Percentiles rank a stretch among this genome's conserved stretches.
Evolutionary conservation across 1,140 invertebrate species (phyloP).

Genomic region (Ephestia elutella): DNA sequence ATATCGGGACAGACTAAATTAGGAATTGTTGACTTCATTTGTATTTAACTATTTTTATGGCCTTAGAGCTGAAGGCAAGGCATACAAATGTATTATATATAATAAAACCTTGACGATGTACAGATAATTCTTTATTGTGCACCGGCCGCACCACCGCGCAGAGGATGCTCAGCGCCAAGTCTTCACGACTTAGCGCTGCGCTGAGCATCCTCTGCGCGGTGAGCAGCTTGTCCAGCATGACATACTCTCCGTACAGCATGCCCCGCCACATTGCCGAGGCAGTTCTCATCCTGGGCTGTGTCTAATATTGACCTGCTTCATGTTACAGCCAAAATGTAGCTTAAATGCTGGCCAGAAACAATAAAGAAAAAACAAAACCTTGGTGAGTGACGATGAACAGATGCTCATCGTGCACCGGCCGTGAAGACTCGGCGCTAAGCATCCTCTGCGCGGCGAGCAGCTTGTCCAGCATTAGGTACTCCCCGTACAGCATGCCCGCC

Average conservation of each 20-base stretch:
- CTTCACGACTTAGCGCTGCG: too few species aligned
- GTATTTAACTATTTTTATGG: too few species aligned
- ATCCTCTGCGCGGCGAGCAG: constrained; percentile 90
- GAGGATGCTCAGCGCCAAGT: too few species aligned
- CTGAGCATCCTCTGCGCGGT: constrained; percentile 90
- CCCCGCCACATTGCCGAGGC: constrained; percentile 79
- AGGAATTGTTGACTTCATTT: too few species aligned
- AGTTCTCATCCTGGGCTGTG: constrained; percentile 69
- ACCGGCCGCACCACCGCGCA: too few species aligned
- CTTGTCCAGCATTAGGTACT: constrained; percentile 93
- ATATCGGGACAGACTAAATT: too few species aligned
- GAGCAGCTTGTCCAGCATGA: constrained; percentile 93
- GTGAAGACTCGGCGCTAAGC: constrained; percentile 81
- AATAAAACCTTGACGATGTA: too few species aligned
- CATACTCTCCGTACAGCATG: constrained; percentile 89
- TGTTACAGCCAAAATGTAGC: too few species aligned
- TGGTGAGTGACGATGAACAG: constrained; percentile 98
- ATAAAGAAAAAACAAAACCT: constrained; percentile 80
- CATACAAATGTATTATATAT: too few species aligned
- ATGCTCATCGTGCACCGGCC: constrained; percentile 96
- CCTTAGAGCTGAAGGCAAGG: too few species aligned
- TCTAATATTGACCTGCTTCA: constrained; percentile 58
- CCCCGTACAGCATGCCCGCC: constrained; percentile 86
- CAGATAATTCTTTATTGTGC: too few species aligned
- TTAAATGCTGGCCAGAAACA: too few species aligned